These are phyloP conservation scores for Chaenodraco wilsoni DNA, from an alignment of 2,797 vertebrate genomes.

Conservation along the genomic window DNA sequence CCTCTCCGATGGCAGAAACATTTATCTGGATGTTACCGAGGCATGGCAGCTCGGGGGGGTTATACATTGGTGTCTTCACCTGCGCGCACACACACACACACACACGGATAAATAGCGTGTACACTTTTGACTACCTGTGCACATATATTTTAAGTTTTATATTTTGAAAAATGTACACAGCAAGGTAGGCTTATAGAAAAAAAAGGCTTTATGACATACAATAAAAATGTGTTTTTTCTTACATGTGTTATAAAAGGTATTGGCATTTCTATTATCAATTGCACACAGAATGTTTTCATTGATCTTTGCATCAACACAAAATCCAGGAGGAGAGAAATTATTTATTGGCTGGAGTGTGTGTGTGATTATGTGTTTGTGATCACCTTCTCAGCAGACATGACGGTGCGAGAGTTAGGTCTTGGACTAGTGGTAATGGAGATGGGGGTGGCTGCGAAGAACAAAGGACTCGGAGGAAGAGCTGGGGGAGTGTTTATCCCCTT, in stretches of 20 bases:
- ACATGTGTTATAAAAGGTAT: too few species aligned
- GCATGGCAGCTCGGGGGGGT: conserved; percentile 84
- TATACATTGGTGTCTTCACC: conserved; percentile 79
- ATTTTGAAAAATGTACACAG: background rate
- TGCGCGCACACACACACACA: background rate
- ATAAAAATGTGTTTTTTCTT: background rate
- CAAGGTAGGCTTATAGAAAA: background rate
- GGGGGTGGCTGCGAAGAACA: too few species aligned
- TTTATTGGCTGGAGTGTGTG: background rate
- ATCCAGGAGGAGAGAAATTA: background rate
- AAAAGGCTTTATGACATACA: background rate
- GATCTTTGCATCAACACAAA: too few species aligned
- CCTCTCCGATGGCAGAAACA: conserved; percentile 85
- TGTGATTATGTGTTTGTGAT: background rate
- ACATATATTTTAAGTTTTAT: background rate
- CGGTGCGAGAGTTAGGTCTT: conserved; percentile 48
- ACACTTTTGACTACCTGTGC: background rate
- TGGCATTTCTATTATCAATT: too few species aligned
- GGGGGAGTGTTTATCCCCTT: background rate
- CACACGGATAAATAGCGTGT: background rate
- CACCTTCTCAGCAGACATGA: conserved; percentile 70
- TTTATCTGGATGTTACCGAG: conserved; percentile 74
- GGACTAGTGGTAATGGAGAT: background rate
- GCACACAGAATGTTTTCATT: too few species aligned
- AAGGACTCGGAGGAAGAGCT: background rate